Base-by-base conservation (phyloP, 2,797 vertebrate genomes). In the Gymnocypris eckloni region DNA sequence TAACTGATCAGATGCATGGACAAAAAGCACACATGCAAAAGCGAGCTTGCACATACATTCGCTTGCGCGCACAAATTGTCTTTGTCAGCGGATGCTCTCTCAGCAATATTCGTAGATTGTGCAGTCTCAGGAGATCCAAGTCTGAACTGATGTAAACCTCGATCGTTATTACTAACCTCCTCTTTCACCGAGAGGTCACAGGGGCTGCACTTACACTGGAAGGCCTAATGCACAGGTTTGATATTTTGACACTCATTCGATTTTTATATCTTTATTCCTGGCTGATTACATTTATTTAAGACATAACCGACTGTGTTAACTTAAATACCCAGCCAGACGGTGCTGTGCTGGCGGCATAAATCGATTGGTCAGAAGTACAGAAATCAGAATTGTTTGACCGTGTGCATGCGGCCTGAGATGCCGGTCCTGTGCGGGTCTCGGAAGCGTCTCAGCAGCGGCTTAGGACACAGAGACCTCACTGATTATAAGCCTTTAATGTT, bases 41-140 rank as follows among this genome's bases (percentile, higher is more conserved):
- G 71, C 86, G 54, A 79, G 66, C 25, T 70, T 64, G 43, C 66
- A 56, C 69, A 71, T 69, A 28, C 77, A 59, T 28, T 59, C 15
- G 41, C 69, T 67, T 72, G n/a, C 25, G 20, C 18, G 33, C 16
- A 12, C 25, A 79, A 64, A 88, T 54, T 54, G 79, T 88, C 75
- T 89, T 81, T 85, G 86, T 86, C 90, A 82, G 85, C 81, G 28
- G 16, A 69, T 83, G 87, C 82, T 79, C 87, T 86, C 80, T 87
- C 84, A 87, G 87, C 87, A 88, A 86, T 90, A 87, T 90, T 91
- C 87, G 80, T 82, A 81, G 48, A 50, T 83, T 82, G 72, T 88
- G 84, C 76, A 89, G 81, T 89, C 90, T 91, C 89, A 84, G 80
- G 88, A 87, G 90, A 86, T 52, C 54, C 3, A 54, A 50, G 50